Percentiles rank a stretch among this genome's conserved stretches.
Evolutionary conservation across 1,140 invertebrate genomes (phyloP).

Genomic region (Bombus turneri): DNA sequence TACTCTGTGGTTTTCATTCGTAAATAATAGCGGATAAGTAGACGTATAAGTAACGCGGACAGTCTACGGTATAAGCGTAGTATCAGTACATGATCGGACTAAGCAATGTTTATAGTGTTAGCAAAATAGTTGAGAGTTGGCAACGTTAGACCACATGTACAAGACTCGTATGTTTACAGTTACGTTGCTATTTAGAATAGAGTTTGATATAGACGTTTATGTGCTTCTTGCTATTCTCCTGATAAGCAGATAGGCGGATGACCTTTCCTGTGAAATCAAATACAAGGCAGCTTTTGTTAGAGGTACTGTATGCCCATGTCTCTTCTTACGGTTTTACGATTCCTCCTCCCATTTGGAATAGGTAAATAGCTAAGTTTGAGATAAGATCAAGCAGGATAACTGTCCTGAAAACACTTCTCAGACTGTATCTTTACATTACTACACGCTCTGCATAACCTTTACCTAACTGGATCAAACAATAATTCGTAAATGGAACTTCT

Average conservation of each 20-base stretch:
- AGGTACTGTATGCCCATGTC: neutral
- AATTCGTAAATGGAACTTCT: neutral
- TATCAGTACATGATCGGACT: neutral
- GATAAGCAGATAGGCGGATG: neutral
- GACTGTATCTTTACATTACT: neutral
- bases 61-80: neutral
- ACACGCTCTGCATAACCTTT: neutral
- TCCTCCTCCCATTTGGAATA: neutral
- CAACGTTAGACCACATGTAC: neutral
- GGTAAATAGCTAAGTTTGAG: neutral
- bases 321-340: constrained; percentile 10
- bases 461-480: too few species aligned
- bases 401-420: neutral
- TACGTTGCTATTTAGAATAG: neutral
- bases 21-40: too few species aligned
- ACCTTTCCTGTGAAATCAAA: neutral
- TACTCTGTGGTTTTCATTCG: neutral
- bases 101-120: neutral
- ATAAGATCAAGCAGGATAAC: constrained; percentile 4
- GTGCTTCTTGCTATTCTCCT: neutral
- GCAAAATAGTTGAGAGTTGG: neutral
- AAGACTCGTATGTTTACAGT: neutral
- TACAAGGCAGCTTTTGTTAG: neutral
- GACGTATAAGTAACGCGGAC: neutral
- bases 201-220: neutral